phyloP scores from a whole-genome alignment of 2,888 invertebrate genomes.

The Ectropis crepuscularia region DNA sequence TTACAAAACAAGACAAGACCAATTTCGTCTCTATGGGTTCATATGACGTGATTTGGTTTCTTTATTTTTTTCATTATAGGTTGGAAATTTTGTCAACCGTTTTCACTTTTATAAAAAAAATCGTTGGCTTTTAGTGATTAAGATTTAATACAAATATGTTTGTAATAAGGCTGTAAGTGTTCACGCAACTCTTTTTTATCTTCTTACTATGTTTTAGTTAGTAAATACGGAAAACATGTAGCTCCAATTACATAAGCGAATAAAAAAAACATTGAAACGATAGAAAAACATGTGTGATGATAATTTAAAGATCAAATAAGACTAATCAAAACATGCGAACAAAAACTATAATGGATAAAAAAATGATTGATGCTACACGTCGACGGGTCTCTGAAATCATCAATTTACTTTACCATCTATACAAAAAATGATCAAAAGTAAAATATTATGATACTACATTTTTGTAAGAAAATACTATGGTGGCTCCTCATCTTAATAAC shows the following conservation, averaged over 20 bases:
- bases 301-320: slow-evolving; percentile 36
- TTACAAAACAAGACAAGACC: no score
- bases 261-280: slow-evolving; percentile 18
- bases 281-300: slow-evolving; percentile 29
- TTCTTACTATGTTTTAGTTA: no score
- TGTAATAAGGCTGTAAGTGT: no score
- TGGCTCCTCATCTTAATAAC: neutral
- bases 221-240: neutral
- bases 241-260: slow-evolving; percentile 17
- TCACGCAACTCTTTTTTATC: no score
- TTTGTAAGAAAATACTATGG: neutral
- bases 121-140: no score
- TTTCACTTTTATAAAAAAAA: no score
- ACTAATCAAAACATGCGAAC: slow-evolving; percentile 38
- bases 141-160: no score
- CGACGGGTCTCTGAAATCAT: slow-evolving; percentile 28
- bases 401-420: slow-evolving; percentile 7
- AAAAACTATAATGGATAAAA: slow-evolving; percentile 34
- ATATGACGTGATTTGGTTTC: no score
- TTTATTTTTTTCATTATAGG: no score
- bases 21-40: no score
- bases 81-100: no score
- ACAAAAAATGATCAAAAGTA: neutral
- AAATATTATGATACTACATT: no score
- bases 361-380: slow-evolving; percentile 38